phyloP scores from a whole-genome alignment of 2,888 invertebrate genomes.

The Chymomyza procnemis region DNA sequence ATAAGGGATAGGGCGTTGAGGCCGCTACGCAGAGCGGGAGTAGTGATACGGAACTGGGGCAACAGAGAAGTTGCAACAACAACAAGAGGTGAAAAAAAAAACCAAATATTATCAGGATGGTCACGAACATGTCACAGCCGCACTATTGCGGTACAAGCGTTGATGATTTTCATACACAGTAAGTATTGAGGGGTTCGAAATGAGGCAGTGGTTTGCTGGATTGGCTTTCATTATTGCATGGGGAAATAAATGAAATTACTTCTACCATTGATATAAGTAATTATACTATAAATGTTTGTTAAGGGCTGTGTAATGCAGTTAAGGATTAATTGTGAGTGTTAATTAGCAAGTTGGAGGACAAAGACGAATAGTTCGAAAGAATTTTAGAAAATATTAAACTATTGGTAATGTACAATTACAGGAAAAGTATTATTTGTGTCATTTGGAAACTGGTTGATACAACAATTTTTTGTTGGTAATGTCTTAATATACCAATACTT shows the following conservation, averaged over 20 bases:
- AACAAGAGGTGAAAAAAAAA: constrained; percentile 6
- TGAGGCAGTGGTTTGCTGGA: not conserved
- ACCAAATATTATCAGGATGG: constrained; percentile 61
- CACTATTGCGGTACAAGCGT: constrained; percentile 76
- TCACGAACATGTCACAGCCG: constrained; percentile 75
- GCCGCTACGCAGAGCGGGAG: not conserved
- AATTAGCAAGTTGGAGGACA: not conserved
- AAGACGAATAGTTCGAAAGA: too few relatives aligned
- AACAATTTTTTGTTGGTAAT: too few relatives aligned
- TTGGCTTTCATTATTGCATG: not conserved
- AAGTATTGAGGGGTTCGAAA: constrained; percentile 43
- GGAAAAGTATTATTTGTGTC: too few relatives aligned
- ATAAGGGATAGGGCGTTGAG: not conserved
- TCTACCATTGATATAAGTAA: not conserved
- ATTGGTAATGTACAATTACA: too few relatives aligned
- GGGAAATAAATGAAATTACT: not conserved
- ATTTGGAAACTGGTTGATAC: too few relatives aligned
- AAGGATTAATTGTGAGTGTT: not conserved
- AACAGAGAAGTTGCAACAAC: constrained; percentile 6
- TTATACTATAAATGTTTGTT: not conserved
- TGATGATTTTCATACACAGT: constrained; percentile 78
- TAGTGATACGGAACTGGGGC: not conserved
- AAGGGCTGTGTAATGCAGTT: not conserved
- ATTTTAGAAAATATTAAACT: too few relatives aligned
- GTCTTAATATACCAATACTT: too few relatives aligned